Evolutionary conservation across 2,113 vertebrate species (phyloP).

Genomic region (Istiophorus platypterus): DNA sequence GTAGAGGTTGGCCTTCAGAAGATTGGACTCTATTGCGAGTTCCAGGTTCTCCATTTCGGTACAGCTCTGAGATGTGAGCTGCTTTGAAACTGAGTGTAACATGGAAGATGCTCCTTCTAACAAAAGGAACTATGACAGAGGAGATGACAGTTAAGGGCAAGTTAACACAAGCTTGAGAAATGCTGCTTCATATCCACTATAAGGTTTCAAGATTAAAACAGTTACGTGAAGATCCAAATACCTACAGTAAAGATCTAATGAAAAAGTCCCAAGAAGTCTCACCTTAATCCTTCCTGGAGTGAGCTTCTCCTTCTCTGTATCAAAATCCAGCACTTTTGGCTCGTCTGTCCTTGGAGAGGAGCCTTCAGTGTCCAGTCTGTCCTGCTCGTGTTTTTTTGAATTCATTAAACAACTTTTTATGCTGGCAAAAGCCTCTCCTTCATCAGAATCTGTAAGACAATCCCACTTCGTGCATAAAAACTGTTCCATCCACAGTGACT

Average conservation of each 20-base stretch:
- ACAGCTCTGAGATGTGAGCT: conserved; percentile 40
- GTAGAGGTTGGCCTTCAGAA: conserved; percentile 86
- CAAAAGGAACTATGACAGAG: conserved; percentile 60
- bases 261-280: not conserved
- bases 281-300: conserved; percentile 78
- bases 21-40: conserved; percentile 82
- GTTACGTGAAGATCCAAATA: not conserved
- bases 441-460: conserved; percentile 48
- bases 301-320: conserved; percentile 31
- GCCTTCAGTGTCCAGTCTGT: not conserved
- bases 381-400: conserved; percentile 11
- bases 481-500: not conserved
- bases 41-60: conserved; percentile 84
- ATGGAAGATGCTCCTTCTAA: conserved; percentile 53
- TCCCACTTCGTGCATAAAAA: not conserved
- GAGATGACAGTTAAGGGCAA: not conserved
- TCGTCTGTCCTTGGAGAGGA: conserved; percentile 1
- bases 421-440: conserved; percentile 15
- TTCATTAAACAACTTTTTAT: not conserved
- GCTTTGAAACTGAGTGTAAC: conserved; percentile 36
- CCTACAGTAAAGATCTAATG: not conserved
- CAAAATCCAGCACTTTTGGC: conserved; percentile 43
- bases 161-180: not conserved
- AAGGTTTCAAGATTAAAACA: not conserved
- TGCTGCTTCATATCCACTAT: not conserved